Percentiles rank a stretch among this genome's conserved stretches.
These are phyloP conservation scores for Helleia helle DNA, from an alignment of 2,888 invertebrate genomes.

Conservation along the genomic window DNA sequence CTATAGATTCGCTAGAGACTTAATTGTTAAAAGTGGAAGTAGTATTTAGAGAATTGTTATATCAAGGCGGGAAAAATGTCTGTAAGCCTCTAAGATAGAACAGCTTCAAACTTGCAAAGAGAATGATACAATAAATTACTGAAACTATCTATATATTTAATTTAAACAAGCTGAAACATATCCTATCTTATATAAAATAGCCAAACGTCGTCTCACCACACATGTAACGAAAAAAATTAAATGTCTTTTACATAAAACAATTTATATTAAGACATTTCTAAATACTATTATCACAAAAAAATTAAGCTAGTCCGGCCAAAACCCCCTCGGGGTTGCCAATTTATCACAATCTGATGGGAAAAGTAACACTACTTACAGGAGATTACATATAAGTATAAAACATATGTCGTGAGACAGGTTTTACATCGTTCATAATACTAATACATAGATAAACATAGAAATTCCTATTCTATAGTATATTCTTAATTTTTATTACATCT, in stretches of 20 bases:
- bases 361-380: slow-evolving; percentile 46
- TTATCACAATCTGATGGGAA: slow-evolving; percentile 67
- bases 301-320: slow-evolving; percentile 60
- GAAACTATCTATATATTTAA: slow-evolving; percentile 2
- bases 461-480: slow-evolving; percentile 10
- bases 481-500: slow-evolving; percentile 14
- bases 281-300: slow-evolving; percentile 70
- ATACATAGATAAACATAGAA: slow-evolving; percentile 16
- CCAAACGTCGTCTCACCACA: slow-evolving; percentile 73
- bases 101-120: slow-evolving; percentile 40
- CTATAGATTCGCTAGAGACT: slow-evolving; percentile 3
- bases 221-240: slow-evolving; percentile 57
- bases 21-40: slow-evolving; percentile 2
- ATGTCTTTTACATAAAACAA: slow-evolving; percentile 54
- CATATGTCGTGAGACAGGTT: slow-evolving; percentile 71
- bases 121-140: slow-evolving; percentile 10
- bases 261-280: slow-evolving; percentile 34
- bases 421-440: too few species aligned
- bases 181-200: slow-evolving; percentile 39
- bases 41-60: slow-evolving; percentile 14
- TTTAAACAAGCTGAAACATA: slow-evolving; percentile 38
- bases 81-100: slow-evolving; percentile 41
- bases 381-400: slow-evolving; percentile 51
- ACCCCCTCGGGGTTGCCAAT: slow-evolving; percentile 33
- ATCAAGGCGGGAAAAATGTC: slow-evolving; percentile 33